Evolutionary conservation across 2,113 vertebrate species (phyloP), one percentile per base, ranked within the genome.

Genomic region (Crotalus horridus): DNA sequence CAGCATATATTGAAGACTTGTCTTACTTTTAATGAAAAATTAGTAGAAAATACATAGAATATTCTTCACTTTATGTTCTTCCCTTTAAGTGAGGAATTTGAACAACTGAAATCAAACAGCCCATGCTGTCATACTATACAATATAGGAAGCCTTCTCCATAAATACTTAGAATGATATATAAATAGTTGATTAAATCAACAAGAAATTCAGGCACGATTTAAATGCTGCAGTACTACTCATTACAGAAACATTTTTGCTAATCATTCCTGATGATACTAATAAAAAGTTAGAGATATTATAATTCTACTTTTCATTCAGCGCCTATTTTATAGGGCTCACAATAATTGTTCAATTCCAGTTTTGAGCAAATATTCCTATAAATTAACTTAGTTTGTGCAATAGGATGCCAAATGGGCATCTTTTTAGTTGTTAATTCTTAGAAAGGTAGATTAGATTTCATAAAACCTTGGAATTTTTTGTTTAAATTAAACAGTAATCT

Each of bases 191-290:
- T 97, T 96, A 96, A 95, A 55, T 97, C n/a, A 15, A 95, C 95
- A 96, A 96, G 90, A 94, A 96, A 97, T 96, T 97, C 94, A 96
- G 96, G 94, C 96, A 94, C 96, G 96, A 90, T 94, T 96, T 95
- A 96, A 96, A 97, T 97, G 97, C 96, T 98, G 97, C 96, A 95
- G 95, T 95, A 96, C 93, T 93, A 96, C 97, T 97, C 97, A 98
- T 97, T 97, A 97, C 95, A 95, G 89, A 97, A 96, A 96, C 95
- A 95, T 97, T 96, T 95, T 96, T 93, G 56, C 96, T 97, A 97
- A 97, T 96, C 96, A 21, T 43, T 96, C 96, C 96, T 81, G 93
- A 94, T 95, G 95, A 95, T 93, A 53, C 95, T 97, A 97, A 97
- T 97, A 97, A 96, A 97, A 97, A 94, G n/a, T 39, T 81, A 95